A percentile compares a stretch with the other conserved stretches of the same genome.
Evolutionary conservation across 2,888 invertebrate species (phyloP).

Genomic region (Xanthia icteritia): DNA sequence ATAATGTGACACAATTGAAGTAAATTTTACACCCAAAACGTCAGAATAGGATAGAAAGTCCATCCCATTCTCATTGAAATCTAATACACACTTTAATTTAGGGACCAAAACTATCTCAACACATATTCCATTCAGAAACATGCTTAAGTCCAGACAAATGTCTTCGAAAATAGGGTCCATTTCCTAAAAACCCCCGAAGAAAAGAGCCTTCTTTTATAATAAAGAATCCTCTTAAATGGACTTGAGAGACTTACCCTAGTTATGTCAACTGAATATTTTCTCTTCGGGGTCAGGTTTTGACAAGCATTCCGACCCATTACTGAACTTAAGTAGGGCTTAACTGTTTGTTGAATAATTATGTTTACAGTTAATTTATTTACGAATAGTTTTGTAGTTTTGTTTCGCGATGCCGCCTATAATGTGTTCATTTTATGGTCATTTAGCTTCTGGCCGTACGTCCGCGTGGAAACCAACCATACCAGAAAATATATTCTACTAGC

Average conservation of each 20-base stretch:
- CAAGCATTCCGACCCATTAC: constrained; percentile 25
- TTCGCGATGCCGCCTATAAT: too few species aligned
- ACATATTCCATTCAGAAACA: constrained; percentile 3
- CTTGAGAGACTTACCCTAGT: constrained; percentile 3
- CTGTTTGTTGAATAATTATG: constrained; percentile 21
- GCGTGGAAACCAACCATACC: too few species aligned
- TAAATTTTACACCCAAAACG: neutral
- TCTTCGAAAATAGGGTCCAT: constrained; percentile 17
- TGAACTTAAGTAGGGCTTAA: constrained; percentile 20
- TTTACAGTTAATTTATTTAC: neutral
- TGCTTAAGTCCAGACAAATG: constrained; percentile 1
- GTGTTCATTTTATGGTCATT: too few species aligned
- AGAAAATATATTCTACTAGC: too few species aligned
- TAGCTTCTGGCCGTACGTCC: too few species aligned
- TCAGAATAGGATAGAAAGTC: neutral
- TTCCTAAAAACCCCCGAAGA: constrained; percentile 11
- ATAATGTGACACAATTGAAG: too few species aligned
- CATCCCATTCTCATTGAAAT: constrained; percentile 7
- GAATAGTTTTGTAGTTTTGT: too few species aligned
- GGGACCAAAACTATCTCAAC: neutral
- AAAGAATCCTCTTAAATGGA: constrained; percentile 36
- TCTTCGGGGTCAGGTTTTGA: constrained; percentile 28
- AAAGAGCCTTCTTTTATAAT: constrained; percentile 36
- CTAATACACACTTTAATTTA: neutral
- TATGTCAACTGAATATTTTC: constrained; percentile 51